These are phyloP conservation scores for Serrognathus titanus DNA, from an alignment of 2,888 invertebrate genomes.

Conservation along the genomic window DNA sequence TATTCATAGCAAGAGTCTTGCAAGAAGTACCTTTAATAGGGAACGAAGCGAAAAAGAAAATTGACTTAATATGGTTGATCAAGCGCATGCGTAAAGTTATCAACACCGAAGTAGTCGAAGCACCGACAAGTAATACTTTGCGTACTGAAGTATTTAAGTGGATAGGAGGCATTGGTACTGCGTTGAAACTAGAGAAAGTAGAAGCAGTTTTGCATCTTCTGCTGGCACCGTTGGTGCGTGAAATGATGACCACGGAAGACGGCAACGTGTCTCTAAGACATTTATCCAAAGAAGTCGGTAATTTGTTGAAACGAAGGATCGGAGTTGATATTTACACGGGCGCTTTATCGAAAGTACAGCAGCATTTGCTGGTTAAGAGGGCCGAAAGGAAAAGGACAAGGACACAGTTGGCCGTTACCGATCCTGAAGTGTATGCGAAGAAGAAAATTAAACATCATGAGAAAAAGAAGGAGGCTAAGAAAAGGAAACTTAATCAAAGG, in stretches of 20 bases:
- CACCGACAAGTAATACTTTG: conserved; percentile 64
- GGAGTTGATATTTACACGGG: conserved; percentile 73
- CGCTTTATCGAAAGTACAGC: conserved; percentile 66
- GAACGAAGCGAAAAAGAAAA: too few species aligned
- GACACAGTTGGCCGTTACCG: too few species aligned
- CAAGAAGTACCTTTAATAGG: conserved; percentile 51
- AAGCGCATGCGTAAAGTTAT: conserved; percentile 72
- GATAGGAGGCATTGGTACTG: conserved; percentile 72
- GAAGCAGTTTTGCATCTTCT: conserved; percentile 61
- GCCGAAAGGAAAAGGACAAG: conserved; percentile 71
- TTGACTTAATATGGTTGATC: conserved; percentile 72
- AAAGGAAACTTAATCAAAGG: conserved; percentile 63
- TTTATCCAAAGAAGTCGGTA: conserved; percentile 69
- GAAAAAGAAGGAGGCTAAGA: conserved; percentile 76
- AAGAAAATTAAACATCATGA: conserved; percentile 76
- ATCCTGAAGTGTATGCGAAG: conserved; percentile 74
- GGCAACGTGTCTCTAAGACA: conserved; percentile 62
- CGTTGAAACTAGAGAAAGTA: conserved; percentile 60
- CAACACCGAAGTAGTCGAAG: conserved; percentile 74
- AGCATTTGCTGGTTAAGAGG: conserved; percentile 64
- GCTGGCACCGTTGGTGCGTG: conserved; percentile 74
- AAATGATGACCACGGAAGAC: conserved; percentile 70
- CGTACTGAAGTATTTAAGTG: conserved; percentile 79
- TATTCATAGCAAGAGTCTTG: conserved; percentile 68
- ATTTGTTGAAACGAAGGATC: conserved; percentile 69